These are phyloP conservation scores for Cyprinella venusta DNA, from an alignment of 2,797 vertebrate genomes.

Conservation along the genomic window DNA sequence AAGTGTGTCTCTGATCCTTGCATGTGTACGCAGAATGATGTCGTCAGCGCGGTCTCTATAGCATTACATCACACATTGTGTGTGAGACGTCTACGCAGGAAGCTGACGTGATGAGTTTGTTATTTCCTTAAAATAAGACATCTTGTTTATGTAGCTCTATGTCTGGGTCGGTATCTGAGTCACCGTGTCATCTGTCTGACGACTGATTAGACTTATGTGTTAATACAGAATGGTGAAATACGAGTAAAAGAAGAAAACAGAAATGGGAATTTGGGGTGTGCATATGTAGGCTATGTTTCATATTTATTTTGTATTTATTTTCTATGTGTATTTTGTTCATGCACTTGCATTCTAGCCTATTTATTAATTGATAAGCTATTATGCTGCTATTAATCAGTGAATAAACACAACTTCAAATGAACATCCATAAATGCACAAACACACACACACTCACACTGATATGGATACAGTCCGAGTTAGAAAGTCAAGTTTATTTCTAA, in stretches of 20 bases:
- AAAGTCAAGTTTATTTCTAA: no score
- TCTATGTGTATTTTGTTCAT: not conserved
- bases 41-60: slow-evolving; percentile 46
- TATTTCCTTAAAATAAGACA: slow-evolving; percentile 29
- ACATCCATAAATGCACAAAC: no score
- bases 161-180: slow-evolving; percentile 13
- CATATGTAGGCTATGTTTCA: not conserved
- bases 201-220: not conserved
- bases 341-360: not conserved
- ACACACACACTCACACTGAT: no score
- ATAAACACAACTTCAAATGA: no score
- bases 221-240: not conserved
- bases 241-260: not conserved
- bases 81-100: slow-evolving; percentile 13
- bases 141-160: not conserved
- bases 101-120: slow-evolving; percentile 44
- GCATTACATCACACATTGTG: slow-evolving; percentile 40
- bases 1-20: not conserved
- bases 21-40: slow-evolving; percentile 18
- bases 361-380: not conserved
- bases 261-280: not conserved
- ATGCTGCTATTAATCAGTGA: not conserved
- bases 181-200: not conserved
- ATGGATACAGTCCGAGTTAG: no score
- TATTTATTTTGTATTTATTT: not conserved